Base-by-base conservation (phyloP, 2,797 vertebrate genomes). In the Eospalax fontanierii region DNA sequence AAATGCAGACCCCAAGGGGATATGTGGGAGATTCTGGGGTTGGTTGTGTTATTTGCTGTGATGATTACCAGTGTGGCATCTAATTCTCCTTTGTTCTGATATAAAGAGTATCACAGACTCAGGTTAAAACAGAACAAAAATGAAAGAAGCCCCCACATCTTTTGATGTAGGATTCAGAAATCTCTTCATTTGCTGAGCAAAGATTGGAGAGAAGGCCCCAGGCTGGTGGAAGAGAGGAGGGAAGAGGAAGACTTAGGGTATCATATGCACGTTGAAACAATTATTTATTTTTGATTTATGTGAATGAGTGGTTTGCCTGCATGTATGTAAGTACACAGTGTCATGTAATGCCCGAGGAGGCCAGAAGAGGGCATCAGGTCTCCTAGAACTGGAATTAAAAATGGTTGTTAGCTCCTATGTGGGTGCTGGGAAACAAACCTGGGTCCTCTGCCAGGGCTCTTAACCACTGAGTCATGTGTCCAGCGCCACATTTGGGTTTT, bases 31-130 rank as follows among this genome's bases (percentile, higher is more conserved):
- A 35, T 30, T 40, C 40, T 40, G 43, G 43, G 74, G 30, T 50
- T 73, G 75, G 21, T 61, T 57, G 68, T 66, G 15, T 28, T 75
- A 82, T 18, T 83, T 91, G 68, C 33, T 86, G 18, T 82, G 71
- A 35, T 82, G 66, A 35, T 33, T 73, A 43, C 14, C 57, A 22
- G 1, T 79, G 82, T 74, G 46, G 54, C 83, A 33, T 61, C 19
- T 9, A 40, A 50, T 16, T 84, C 89, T 90, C 46, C 65, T 91
- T 87, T 89, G n/a, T 14, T 40, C 63, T 54, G 15, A 91, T 59
- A 22, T 26, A 54, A 73, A 83, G 91, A 50, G 11, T 46, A 57
- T 61, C 54, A 73, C 28, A 61, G 70, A 78, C 19, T 3, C 19
- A 88, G 11, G 73, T 59, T 57, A 80, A 81, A 79, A 14, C 15